Conservation (phyloP, 2,113 vertebrate species). For the Hippocampus abdominalis region DNA sequence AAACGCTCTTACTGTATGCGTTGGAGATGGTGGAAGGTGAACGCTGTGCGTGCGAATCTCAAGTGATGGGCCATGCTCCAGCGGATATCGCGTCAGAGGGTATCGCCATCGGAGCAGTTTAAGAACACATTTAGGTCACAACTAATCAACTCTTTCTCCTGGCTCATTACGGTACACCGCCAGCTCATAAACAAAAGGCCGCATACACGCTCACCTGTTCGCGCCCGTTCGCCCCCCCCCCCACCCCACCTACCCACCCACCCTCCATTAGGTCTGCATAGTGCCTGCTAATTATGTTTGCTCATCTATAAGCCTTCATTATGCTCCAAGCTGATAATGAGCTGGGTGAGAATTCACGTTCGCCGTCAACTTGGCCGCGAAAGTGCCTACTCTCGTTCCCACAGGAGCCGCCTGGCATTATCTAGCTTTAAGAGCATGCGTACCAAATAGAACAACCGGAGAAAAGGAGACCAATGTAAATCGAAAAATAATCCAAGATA, state of each 20-base stretch:
- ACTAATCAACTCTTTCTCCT: slow-evolving; percentile 73
- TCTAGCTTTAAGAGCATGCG: slow-evolving; percentile 27
- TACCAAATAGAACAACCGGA: slow-evolving; percentile 12
- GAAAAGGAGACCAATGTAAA: neutral
- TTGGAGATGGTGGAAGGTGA: too few relatives aligned
- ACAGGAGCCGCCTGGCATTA: slow-evolving; percentile 25
- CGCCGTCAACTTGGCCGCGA: slow-evolving; percentile 43
- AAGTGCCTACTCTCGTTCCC: slow-evolving; percentile 53
- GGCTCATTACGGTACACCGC: slow-evolving; percentile 67
- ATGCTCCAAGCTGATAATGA: slow-evolving; percentile 71
- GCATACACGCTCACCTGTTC: slow-evolving; percentile 72
- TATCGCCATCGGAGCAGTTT: slow-evolving; percentile 40
- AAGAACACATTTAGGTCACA: slow-evolving; percentile 73
- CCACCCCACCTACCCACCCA: neutral
- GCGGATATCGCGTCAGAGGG: neutral
- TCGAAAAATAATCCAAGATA: neutral
- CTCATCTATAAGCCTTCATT: slow-evolving; percentile 76
- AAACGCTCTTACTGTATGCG: too few relatives aligned
- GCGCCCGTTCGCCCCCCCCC: slow-evolving; percentile 22
- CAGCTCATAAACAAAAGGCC: slow-evolving; percentile 67
- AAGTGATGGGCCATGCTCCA: neutral
- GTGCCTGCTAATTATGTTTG: slow-evolving; percentile 76
- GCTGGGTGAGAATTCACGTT: slow-evolving; percentile 53
- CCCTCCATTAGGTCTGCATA: slow-evolving; percentile 67
- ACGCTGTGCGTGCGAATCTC: too few relatives aligned